A percentile compares a stretch with the other conserved stretches of the same genome.
Conservation (phyloP, 2,113 vertebrate species). For the Australoheros scitulus region DNA sequence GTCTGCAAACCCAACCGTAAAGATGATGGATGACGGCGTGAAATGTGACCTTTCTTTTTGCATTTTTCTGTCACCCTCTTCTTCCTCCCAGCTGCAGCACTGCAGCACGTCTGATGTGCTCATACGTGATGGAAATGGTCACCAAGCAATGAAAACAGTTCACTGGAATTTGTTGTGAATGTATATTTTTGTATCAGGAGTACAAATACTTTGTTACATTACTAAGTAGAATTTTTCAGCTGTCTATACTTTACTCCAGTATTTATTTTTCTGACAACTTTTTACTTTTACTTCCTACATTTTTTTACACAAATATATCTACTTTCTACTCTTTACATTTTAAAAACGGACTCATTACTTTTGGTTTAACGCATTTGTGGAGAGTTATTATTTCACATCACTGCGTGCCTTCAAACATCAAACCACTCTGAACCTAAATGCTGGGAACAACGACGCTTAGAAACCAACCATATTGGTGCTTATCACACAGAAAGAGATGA, state of each 20-base stretch:
- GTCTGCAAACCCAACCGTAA: slow-evolving; percentile 46
- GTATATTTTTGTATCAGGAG: not conserved
- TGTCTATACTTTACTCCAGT: not conserved
- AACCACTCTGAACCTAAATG: not conserved
- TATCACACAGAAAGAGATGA: too few relatives aligned
- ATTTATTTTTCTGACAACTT: not conserved
- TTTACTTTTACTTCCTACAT: not conserved
- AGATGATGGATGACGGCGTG: slow-evolving; percentile 73
- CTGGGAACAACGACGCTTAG: too few relatives aligned
- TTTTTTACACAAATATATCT: too few relatives aligned
- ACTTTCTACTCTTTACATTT: not conserved
- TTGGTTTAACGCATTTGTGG: not conserved
- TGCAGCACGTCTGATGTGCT: slow-evolving; percentile 43
- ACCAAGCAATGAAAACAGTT: not conserved
- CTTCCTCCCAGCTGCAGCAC: not conserved
- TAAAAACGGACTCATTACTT: not conserved
- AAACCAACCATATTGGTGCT: too few relatives aligned
- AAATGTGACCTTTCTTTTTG: slow-evolving; percentile 67
- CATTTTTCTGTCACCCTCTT: slow-evolving; percentile 54
- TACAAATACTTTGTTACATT: not conserved
- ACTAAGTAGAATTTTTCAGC: not conserved
- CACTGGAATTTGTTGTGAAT: not conserved
- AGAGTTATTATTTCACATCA: not conserved
- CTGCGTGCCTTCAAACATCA: not conserved
- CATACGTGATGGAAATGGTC: slow-evolving; percentile 32